Evolutionary conservation across 2,797 vertebrate genomes (phyloP), one percentile per base, ranked within the genome.

Genomic region (Acipenser ruthenus): DNA sequence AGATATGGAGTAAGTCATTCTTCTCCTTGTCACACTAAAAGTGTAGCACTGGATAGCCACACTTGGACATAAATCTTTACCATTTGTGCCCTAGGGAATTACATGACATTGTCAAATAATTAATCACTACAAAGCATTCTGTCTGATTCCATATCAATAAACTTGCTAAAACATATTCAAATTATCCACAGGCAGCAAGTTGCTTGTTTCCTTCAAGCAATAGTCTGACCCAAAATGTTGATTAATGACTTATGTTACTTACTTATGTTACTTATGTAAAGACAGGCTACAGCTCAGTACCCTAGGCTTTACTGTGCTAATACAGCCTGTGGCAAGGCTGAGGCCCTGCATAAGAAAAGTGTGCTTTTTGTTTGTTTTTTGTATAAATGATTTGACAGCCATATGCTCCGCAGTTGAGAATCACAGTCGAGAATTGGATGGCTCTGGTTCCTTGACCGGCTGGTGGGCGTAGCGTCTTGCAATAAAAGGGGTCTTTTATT

Each of bases 1-100:
- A 81, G 82, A 86, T 84, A 82, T 77, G 78, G 72, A 67, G n/a
- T n/a, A n/a, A 78, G 75, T 82, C 80, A 87, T 88, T 86, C 77
- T 73, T 88, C 83, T 86, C 71, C 75, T 74, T 87, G 84, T 86
- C 84, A 83, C 77, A 63, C 67, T 71, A 69, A 70, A 52, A 70
- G 67, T 60, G 71, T 65, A 68, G 72, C 62, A 67, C 48, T 64
- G 64, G 64, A 64, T 64, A 53, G 65, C 63, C 65, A 58, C 49
- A 10, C 2, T 65, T 50, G 67, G 56, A 73, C 80, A 86, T 88
- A 80, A 84, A 87, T 86, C 83, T 86, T 80, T 69, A 4, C 67
- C 77, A 73, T 61, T 73, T n/a, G 85, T 79, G 79, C 75, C 72
- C 64, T 66, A 23, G 75, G 76, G 78, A 80, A 82, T 82, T 82